Percentiles rank a stretch among this genome's conserved stretches.
These are phyloP conservation scores for Nicator chloris DNA, from an alignment of 2,113 vertebrate genomes.

Conservation along the genomic window DNA sequence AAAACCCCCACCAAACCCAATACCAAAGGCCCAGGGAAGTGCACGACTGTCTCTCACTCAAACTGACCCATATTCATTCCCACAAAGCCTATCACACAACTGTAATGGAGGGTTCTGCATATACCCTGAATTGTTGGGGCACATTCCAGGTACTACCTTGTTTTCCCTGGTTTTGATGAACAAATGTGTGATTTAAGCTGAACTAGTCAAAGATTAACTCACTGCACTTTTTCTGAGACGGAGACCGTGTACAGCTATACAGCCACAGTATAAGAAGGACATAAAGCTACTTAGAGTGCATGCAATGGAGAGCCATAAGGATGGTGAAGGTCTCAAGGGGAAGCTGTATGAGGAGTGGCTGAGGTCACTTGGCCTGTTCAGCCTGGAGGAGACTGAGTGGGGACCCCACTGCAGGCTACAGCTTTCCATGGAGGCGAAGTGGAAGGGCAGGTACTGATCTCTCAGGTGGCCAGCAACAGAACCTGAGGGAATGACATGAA, in stretches of 20 bases:
- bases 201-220: not conserved
- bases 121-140: not conserved
- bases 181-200: not conserved
- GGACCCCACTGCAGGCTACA: not conserved
- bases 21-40: not conserved
- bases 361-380: not conserved
- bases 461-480: not conserved
- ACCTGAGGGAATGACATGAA: not conserved
- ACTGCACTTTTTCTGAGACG: not conserved
- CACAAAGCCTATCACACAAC: not conserved
- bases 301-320: not conserved
- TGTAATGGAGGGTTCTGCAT: not conserved
- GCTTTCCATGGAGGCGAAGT: rapidly evolving
- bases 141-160: not conserved
- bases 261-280: not conserved
- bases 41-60: not conserved
- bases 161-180: not conserved
- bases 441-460: not conserved
- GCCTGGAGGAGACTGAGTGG: not conserved
- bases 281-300: not conserved
- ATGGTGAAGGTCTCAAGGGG: not conserved
- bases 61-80: not conserved
- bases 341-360: not conserved
- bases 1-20: not conserved
- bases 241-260: not conserved